Conservation (phyloP, 1,140 invertebrate species). For the Panulirus ornatus region DNA sequence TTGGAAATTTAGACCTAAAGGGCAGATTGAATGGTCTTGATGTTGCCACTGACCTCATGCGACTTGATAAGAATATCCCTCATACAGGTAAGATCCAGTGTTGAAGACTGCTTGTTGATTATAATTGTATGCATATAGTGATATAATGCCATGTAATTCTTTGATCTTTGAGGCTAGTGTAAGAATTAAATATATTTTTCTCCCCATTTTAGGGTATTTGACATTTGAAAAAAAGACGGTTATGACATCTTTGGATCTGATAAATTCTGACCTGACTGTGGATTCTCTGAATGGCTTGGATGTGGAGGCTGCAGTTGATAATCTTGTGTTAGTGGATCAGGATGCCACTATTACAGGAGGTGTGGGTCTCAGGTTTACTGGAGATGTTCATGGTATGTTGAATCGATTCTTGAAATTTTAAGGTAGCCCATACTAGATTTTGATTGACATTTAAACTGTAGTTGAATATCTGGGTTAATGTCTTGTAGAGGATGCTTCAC, state of each 20-base stretch:
- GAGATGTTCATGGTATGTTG: not conserved
- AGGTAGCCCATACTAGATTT: too few species aligned
- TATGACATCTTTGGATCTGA: slow-evolving; percentile 1
- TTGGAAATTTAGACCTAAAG: not conserved
- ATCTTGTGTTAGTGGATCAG: slow-evolving; percentile 34
- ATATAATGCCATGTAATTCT: too few species aligned
- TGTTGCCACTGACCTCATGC: not conserved
- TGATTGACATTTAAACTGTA: too few species aligned
- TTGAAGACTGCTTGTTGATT: too few species aligned
- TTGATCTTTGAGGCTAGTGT: too few species aligned
- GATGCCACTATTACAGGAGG: slow-evolving; percentile 15
- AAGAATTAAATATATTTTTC: too few species aligned
- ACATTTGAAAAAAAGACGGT: not conserved
- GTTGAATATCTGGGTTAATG: too few species aligned
- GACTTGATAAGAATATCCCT: slow-evolving; percentile 29
- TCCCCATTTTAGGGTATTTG: slow-evolving; percentile 30
- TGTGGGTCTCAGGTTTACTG: slow-evolving; percentile 12
- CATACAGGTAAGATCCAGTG: slow-evolving; percentile 43
- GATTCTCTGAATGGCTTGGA: slow-evolving; percentile 35
- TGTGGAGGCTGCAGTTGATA: not conserved
- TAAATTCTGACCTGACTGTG: not conserved
- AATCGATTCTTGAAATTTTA: too few species aligned
- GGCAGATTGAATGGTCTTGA: slow-evolving; percentile 30
- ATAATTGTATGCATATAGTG: not conserved
- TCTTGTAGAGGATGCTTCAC: too few species aligned